Base-by-base conservation (phyloP, 2,888 invertebrate genomes). In the Yponomeuta sedellus region DNA sequence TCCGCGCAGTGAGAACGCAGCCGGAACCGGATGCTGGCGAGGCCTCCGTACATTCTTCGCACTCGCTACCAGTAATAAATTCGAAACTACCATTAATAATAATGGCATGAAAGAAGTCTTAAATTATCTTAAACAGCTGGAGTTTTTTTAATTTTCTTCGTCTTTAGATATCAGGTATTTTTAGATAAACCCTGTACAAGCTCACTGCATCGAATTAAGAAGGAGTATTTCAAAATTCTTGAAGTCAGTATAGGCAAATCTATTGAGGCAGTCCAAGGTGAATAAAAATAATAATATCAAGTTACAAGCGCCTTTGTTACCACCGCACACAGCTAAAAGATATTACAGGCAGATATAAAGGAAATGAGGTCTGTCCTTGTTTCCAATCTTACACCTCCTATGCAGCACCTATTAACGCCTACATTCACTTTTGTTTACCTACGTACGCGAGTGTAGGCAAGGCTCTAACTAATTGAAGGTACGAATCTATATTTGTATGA, bases 341-440 rank as follows among this genome's bases (percentile, higher is more conserved):
- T 59, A 20, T 25, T 59, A 59, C 25, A 25, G 25, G 59, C 12
- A 59, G 25, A 64, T 57, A 64, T 11, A 57, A 20, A 57, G 68
- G 72, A 73, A 79, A 74, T 82, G 74, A 76, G 73, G 70, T 66
- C 67, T 72, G 74, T 76, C 80, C 80, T 80, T 81, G 82, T 83
- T 82, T 77, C 77, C 75, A 78, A 82, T 80, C 79, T 78, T 73
- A 71, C 73, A 77, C 79, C 77, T 80, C 78, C 69, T 58, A 61
- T 57, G 34, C 59, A 66, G 61, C 59, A 16, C 57, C 52, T 58
- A 66, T 34, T 4, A 66, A 69, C 70, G 65, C 85, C 84, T 82
- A 88, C 89, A 85, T 88, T 89, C 87, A 87, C 88, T 88, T 90
- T 86, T 88, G 81, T 84, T 85, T 83, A 85, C 76, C 76, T 78